Base-by-base conservation (phyloP, 2,888 invertebrate species). In the Antheraea yamamai region DNA sequence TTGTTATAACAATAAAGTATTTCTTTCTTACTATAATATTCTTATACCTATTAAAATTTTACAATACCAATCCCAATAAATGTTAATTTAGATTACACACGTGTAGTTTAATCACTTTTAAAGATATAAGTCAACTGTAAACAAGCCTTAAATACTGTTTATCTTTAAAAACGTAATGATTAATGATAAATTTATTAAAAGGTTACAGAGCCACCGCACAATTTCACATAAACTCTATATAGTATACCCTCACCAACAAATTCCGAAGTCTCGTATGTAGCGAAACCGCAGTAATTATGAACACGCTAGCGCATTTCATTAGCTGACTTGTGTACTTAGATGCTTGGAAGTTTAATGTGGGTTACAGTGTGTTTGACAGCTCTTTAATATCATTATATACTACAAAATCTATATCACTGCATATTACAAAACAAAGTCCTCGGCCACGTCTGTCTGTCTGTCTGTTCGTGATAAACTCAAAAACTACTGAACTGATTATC, bases 261-360 rank as follows among this genome's bases (percentile, higher is more conserved):
- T 68, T 35, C 20, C 30, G 12, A 68, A 68, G 35, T 68, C 35
- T 35, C 68, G 68, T 68, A 35, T 35, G 39, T 70, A 70, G n/a
- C 70, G 20, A 70, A 70, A 70, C 70, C 70, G 12, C 39, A 39
- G 39, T 70, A 70, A 70, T 70, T 70, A 70, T 20, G 70, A 39
- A 39, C 70, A n/a, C 70, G 39, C n/a, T 39, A 39, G 39, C 39
- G 39, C 70, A 70, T 39, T 70, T 70, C 70, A 70, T 70, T 39
- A 70, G 70, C 39, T 12, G 39, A 39, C 70, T 39, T 39, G 70
- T 70, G 70, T 70, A 39, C 70, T 35, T 70, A 23, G 70, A n/a
- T 39, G 39, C 39, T 70, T 20, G 39, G 39, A 39, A 66, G 70
- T 70, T 70, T 70, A 39, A 70, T 20, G 4, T n/a, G 20, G 39